These are phyloP conservation scores for Conchocele bisecta DNA, from an alignment of 2,888 invertebrate species.

Conservation along the genomic window DNA sequence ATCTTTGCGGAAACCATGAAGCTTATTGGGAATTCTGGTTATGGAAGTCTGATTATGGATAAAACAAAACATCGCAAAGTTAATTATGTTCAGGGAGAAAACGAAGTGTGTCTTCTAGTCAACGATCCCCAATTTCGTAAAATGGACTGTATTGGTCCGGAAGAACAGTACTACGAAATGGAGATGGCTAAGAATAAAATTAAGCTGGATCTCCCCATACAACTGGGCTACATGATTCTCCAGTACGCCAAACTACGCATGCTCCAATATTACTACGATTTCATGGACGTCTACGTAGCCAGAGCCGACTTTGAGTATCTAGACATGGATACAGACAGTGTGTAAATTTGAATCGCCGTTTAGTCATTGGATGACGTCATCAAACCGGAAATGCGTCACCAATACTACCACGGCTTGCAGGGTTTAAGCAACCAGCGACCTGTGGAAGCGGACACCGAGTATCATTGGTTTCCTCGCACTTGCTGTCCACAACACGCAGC, in stretches of 20 bases:
- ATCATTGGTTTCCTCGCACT: too few relatives aligned
- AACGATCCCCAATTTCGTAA: slow-evolving; percentile 33
- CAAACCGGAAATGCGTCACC: slow-evolving; percentile 21
- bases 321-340: slow-evolving; percentile 61
- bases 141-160: neutral
- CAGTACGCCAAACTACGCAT: slow-evolving; percentile 48
- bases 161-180: slow-evolving; percentile 32
- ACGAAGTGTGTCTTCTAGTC: too few relatives aligned
- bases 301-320: slow-evolving; percentile 42
- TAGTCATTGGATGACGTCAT: slow-evolving; percentile 24
- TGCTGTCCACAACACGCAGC: too few relatives aligned
- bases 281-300: slow-evolving; percentile 13
- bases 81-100: slow-evolving; percentile 23
- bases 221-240: slow-evolving; percentile 45
- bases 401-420: slow-evolving; percentile 11
- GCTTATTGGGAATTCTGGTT: slow-evolving; percentile 39
- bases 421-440: too few relatives aligned
- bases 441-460: too few relatives aligned
- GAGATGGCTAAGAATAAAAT: slow-evolving; percentile 19
- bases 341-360: slow-evolving; percentile 55
- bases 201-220: slow-evolving; percentile 32
- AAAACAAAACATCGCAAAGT: slow-evolving; percentile 10
- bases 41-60: slow-evolving; percentile 46
- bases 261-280: slow-evolving; percentile 36
- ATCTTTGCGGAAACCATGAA: slow-evolving; percentile 49